Conservation (phyloP, 2,113 vertebrate species). For the Indicator maculatus region DNA sequence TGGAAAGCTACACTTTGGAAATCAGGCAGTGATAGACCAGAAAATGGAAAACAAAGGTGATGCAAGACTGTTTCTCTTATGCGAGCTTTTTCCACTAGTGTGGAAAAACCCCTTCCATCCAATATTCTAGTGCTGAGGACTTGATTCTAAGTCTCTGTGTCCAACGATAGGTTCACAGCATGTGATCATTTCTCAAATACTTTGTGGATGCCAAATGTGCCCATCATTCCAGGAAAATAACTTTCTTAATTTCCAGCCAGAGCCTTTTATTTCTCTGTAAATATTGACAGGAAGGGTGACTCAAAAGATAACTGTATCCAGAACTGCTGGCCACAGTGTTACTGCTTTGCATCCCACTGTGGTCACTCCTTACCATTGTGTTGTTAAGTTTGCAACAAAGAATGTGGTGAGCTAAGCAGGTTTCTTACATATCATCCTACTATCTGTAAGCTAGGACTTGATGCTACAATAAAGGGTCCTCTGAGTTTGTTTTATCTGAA, state of each 20-base stretch:
- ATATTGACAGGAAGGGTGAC: constrained; percentile 64
- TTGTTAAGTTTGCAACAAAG: not conserved
- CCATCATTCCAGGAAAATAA: constrained; percentile 35
- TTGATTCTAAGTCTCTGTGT: accelerated
- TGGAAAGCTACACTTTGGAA: not conserved
- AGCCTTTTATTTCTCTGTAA: constrained; percentile 48
- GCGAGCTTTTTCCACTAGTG: not conserved
- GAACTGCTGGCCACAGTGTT: not conserved
- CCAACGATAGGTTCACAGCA: not conserved
- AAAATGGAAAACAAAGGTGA: not conserved
- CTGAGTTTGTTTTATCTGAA: not conserved
- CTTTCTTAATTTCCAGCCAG: constrained; percentile 18
- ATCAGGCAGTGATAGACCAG: not conserved
- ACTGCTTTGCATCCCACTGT: not conserved
- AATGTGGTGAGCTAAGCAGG: not conserved
- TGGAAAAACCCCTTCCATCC: not conserved
- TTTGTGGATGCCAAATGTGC: constrained; percentile 9
- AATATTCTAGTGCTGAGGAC: not conserved
- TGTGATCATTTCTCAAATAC: not conserved
- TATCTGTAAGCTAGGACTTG: not conserved
- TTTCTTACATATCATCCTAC: not conserved
- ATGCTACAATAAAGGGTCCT: not conserved
- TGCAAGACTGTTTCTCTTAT: not conserved
- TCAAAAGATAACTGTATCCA: constrained; percentile 42
- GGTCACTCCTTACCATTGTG: not conserved